A percentile compares a stretch with the other conserved stretches of the same genome.
phyloP scores from a whole-genome alignment of 2,888 invertebrate species.

The Creontiades dilutus region DNA sequence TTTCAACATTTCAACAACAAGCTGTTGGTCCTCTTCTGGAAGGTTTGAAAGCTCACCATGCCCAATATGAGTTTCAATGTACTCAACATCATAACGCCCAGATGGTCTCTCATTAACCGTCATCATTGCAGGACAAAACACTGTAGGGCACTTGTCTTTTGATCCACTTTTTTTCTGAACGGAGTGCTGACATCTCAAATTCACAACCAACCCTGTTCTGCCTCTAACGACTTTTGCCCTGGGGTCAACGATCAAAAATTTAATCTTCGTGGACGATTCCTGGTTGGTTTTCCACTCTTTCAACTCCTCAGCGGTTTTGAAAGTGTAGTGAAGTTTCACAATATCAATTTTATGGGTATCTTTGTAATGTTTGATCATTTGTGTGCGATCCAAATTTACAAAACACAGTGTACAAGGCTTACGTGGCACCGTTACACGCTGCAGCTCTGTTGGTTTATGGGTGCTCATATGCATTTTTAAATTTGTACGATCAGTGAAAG shows the following conservation, averaged over 20 bases:
- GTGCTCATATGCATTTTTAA: slow-evolving; percentile 48
- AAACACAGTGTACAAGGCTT: slow-evolving; percentile 38
- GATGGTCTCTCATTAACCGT: not conserved
- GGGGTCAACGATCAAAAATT: not conserved
- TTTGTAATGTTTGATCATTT: slow-evolving; percentile 38
- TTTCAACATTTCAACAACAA: slow-evolving; percentile 8
- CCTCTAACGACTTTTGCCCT: not conserved
- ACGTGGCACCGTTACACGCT: not conserved
- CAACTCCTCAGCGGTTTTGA: slow-evolving; percentile 36
- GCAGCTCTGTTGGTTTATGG: not conserved
- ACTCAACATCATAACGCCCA: slow-evolving; percentile 25
- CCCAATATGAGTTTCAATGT: slow-evolving; percentile 47
- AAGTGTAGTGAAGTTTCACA: not conserved
- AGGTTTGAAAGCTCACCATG: slow-evolving; percentile 13
- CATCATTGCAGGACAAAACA: slow-evolving; percentile 49
- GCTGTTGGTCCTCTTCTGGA: slow-evolving; percentile 16
- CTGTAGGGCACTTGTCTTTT: no score
- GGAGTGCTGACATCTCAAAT: slow-evolving; percentile 23
- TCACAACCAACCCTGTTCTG: not conserved
- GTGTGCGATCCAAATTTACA: not conserved
- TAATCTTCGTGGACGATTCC: not conserved
- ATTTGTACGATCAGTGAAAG: slow-evolving; percentile 36
- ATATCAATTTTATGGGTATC: not conserved
- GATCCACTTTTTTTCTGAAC: not conserved
- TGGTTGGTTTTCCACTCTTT: slow-evolving; percentile 40